These are phyloP conservation scores for Heliocidaris erythrogramma DNA, from an alignment of 35 echinoderm and acorn worm genomes.

Conservation along the genomic window DNA sequence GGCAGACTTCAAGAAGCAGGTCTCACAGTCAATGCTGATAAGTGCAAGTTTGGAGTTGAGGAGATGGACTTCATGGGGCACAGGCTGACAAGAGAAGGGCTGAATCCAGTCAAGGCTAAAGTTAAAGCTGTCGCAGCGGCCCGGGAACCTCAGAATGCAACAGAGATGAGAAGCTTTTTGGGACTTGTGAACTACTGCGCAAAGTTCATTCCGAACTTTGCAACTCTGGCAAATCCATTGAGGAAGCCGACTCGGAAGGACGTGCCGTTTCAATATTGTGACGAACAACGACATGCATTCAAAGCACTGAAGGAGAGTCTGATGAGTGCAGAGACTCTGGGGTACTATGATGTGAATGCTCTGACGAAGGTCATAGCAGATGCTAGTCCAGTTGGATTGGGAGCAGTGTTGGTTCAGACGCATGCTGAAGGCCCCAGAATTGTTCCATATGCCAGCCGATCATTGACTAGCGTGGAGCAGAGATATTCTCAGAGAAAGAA, in stretches of 20 bases:
- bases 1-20: too few relatives aligned
- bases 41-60: slow-evolving; percentile 61
- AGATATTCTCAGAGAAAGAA: too few relatives aligned
- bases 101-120: slow-evolving; percentile 49
- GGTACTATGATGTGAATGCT: slow-evolving; percentile 63
- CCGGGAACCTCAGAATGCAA: slow-evolving; percentile 44
- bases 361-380: slow-evolving; percentile 48
- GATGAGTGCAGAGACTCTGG: slow-evolving; percentile 43
- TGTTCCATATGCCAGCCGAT: slow-evolving; percentile 47
- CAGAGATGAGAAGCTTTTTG: slow-evolving; percentile 64
- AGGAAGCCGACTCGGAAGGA: slow-evolving; percentile 60
- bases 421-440: neutral
- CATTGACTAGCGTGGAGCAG: too few relatives aligned
- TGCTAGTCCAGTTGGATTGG: slow-evolving; percentile 63
- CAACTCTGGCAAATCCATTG: slow-evolving; percentile 62
- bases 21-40: too few relatives aligned
- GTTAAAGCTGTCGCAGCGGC: slow-evolving; percentile 50
- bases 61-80: slow-evolving; percentile 71
- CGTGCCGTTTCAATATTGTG: slow-evolving; percentile 53
- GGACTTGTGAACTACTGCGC: slow-evolving; percentile 59
- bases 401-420: slow-evolving; percentile 54
- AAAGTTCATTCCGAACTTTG: slow-evolving; percentile 71
- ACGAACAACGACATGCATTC: slow-evolving; percentile 42
- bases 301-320: slow-evolving; percentile 57
- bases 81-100: slow-evolving; percentile 37